Conservation (phyloP, 2,797 vertebrate genomes). For the Sparus aurata region DNA sequence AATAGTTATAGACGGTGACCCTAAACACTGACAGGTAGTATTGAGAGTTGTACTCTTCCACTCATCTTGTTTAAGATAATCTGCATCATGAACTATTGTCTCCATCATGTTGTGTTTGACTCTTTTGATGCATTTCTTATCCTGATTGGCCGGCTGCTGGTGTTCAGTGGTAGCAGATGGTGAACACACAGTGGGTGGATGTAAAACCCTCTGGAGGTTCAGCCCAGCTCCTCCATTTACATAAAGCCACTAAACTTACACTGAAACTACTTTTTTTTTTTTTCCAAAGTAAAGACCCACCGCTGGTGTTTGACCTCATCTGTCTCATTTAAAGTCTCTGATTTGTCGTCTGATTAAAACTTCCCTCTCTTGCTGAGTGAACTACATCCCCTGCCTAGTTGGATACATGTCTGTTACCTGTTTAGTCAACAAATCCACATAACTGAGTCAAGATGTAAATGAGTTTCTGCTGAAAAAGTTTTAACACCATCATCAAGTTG, state of each 20-base stretch:
- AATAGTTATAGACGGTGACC: not conserved
- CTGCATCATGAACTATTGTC: not conserved
- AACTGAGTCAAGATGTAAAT: too few relatives aligned
- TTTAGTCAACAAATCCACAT: too few relatives aligned
- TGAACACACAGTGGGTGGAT: slow-evolving; percentile 22
- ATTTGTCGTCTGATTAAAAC: too few relatives aligned
- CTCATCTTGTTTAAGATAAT: not conserved
- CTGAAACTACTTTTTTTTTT: not conserved
- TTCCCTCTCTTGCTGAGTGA: not conserved
- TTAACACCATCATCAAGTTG: not conserved
- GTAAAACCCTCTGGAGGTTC: slow-evolving; percentile 18
- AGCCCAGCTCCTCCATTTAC: slow-evolving; percentile 13
- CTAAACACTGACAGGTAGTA: not conserved
- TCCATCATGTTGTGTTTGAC: not conserved
- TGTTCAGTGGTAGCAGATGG: slow-evolving; percentile 18
- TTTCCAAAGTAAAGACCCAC: not conserved
- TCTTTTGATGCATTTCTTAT: not conserved
- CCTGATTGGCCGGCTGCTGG: not conserved
- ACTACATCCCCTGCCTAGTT: not conserved
- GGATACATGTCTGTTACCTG: not conserved
- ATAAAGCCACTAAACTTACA: not conserved
- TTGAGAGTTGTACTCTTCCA: not conserved
- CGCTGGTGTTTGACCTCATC: not conserved
- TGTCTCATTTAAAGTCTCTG: slow-evolving; percentile 22
- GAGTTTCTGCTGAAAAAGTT: not conserved